Evolutionary conservation across 2,888 invertebrate species (phyloP), one percentile per base, ranked within the genome.

Genomic region (Muscina levida): DNA sequence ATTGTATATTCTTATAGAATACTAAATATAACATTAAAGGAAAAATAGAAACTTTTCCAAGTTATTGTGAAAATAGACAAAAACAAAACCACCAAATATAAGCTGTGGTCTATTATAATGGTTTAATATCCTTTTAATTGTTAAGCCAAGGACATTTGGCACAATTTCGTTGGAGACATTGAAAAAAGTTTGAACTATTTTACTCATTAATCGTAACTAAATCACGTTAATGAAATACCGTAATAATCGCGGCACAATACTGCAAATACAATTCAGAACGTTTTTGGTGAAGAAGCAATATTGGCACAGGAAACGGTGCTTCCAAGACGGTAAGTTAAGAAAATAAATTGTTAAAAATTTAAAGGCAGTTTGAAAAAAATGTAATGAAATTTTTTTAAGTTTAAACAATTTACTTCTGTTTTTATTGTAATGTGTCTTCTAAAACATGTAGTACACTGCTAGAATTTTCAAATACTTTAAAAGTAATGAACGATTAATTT

Each of bases 261-360:
- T 91, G 51, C 90, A 91, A 86, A 87, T 90, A 83, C 90, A 91
- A 82, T 91, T 90, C 83, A 88, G 90, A 84, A 90, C 90, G 85
- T 90, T 90, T 85, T 85, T 90, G 84, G 81, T 84, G 79, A 66
- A 46, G 37, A 81, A 81, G 51, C 81, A 81, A 81, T 81, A 68
- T 13, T 81, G 81, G 81, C 81, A 81, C 24, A 81, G 81, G 48
- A 81, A 81, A 70, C 62, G 81, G 71, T 81, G 81, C 15, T 81
- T 77, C 57, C 71, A 81, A 75, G 72, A 81, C 81, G 81, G 81
- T 81, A 67, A 81, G 81, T 81, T 48, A 17, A 37, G 17, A 13
- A 26, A 31, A 31, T 5, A 5, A 31, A 5, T 31, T 31, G 31
- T 31, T 31, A 1, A 8, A 26, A 24, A 26, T 26, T 19, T 11